Conservation (phyloP, 1,140 invertebrate species). For the Heliconius hewitsoni region DNA sequence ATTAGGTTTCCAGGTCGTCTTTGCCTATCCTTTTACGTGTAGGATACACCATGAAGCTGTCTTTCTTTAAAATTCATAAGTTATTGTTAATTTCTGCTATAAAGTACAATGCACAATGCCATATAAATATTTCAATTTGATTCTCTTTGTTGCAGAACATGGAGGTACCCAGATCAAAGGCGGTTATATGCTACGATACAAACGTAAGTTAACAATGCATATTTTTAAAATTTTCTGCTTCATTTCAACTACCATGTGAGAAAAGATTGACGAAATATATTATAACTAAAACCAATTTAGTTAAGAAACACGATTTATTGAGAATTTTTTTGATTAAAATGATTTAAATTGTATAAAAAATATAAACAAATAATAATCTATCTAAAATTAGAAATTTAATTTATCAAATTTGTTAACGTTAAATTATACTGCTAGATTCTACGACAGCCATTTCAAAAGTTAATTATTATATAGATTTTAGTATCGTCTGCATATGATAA, state of each 20-base stretch:
- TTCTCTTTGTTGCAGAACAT: slow-evolving; percentile 79
- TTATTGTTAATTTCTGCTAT: neutral
- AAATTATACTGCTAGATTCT: neutral
- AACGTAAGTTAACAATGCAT: slow-evolving; percentile 81
- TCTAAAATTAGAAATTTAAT: no score
- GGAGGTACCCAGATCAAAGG: slow-evolving; percentile 85
- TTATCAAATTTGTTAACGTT: no score
- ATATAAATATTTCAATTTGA: neutral
- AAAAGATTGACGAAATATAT: neutral
- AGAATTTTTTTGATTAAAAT: no score
- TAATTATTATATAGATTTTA: neutral
- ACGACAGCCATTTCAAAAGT: neutral
- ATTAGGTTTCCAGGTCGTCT: no score
- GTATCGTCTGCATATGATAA: neutral
- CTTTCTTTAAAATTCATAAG: neutral
- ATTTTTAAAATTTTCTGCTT: neutral
- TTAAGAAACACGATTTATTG: no score
- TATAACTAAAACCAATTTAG: neutral
- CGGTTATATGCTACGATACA: slow-evolving; percentile 85
- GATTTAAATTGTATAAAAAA: no score
- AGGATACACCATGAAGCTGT: neutral
- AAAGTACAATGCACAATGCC: neutral
- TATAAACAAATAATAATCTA: no score
- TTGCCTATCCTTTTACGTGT: no score
- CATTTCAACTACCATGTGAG: neutral